Evolutionary conservation across 2,797 vertebrate species (phyloP), one percentile per base, ranked within the genome.

Genomic region (Tenualosa ilisha): DNA sequence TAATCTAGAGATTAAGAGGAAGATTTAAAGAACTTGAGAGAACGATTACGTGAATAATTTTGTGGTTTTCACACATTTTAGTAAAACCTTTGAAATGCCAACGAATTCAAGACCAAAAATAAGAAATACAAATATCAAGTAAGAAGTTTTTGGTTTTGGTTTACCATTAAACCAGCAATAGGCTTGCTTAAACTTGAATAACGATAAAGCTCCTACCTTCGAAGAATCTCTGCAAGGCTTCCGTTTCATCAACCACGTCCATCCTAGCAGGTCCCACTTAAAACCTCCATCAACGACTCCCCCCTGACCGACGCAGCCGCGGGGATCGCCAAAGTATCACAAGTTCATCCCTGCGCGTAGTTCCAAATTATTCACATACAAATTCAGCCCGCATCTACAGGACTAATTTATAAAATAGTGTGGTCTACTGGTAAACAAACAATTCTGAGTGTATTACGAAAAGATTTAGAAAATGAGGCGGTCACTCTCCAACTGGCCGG

Each of bases 241-340:
- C 98, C 82, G 97, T 98, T 96, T 99, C 98, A 96, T 98, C 97
- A 95, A 99, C 98, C 96, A 99, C 98, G 94, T 99, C 98, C 98
- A 99, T 99, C 93, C 94, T 96, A 95, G 94, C 94, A 92, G 92
- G 95, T 96, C 91, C 94, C 93, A 89, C 93, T 92, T 92, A 92
- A 93, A 94, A 95, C 93, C 94, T 95, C 96, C 96, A 96, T 96
- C 68, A 93, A 96, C 91, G 90, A 92, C 86, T 90, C 93, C 92
- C 84, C 92, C 91, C 89, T 50, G 88, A 92, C 93, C 94, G 92
- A 93, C 93, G 84, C 22, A 92, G 94, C 93, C 93, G 91, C 88
- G 89, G 92, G 93, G 90, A 84, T 89, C 84, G 86, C 81, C 72
- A 90, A 91, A 91, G 90, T 82, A 92, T 94, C 92, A 93, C 84